phyloP scores from a whole-genome alignment of 2,113 vertebrate genomes.

The Neomonachus schauinslandi region DNA sequence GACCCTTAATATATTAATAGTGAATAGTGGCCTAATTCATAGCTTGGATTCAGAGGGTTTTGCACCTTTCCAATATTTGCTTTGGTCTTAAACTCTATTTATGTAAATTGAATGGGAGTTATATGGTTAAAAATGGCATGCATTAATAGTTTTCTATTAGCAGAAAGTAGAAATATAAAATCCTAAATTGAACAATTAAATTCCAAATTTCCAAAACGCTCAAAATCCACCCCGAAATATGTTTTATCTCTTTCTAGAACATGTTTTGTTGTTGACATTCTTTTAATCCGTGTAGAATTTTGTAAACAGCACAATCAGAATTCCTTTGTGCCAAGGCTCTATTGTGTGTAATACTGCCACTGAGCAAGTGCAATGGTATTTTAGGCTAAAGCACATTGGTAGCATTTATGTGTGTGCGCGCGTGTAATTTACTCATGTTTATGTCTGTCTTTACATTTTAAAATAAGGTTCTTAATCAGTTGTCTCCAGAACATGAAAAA shows the following conservation, averaged over 20 bases:
- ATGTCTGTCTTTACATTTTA: not conserved
- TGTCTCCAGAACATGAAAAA: slow-evolving; percentile 49
- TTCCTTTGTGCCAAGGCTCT: slow-evolving; percentile 83
- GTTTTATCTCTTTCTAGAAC: not conserved
- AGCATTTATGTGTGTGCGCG: not conserved
- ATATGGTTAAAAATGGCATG: slow-evolving; percentile 56
- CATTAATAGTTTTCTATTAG: not conserved
- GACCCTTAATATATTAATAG: not conserved
- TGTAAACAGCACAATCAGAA: slow-evolving; percentile 79
- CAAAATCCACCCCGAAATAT: not conserved
- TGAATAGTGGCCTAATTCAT: not conserved
- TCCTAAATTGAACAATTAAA: not conserved
- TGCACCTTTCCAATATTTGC: slow-evolving; percentile 17
- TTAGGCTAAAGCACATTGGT: slow-evolving; percentile 34
- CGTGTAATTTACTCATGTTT: not conserved
- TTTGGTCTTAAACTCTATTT: slow-evolving; percentile 55
- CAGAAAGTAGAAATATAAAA: slow-evolving; percentile 47
- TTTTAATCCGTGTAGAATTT: slow-evolving; percentile 59
- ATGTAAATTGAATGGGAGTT: slow-evolving; percentile 70
- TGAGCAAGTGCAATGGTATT: slow-evolving; percentile 66
- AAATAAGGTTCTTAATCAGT: not conserved
- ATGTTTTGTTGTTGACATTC: slow-evolving; percentile 52
- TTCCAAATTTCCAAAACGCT: not conserved
- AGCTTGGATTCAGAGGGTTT: not conserved
- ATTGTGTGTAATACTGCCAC: slow-evolving; percentile 76